Base-by-base conservation (phyloP, 2,113 vertebrate species). In the Trichechus manatus region DNA sequence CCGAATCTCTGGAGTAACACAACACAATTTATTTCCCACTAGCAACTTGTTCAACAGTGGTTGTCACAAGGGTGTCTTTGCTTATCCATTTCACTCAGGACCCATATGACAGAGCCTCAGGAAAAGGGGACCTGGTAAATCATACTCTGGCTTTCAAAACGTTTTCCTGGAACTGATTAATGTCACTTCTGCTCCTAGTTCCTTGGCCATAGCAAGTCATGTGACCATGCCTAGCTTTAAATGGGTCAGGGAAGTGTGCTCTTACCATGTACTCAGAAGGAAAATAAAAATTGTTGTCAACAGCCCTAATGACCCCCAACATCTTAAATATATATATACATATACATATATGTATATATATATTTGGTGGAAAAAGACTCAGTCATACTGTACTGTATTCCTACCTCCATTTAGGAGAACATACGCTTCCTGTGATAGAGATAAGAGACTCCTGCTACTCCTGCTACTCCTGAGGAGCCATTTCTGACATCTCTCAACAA, bases 141-240 rank as follows among this genome's bases (percentile, higher is more conserved):
- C 68, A 47, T 13, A 19, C 20, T 11, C 56, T 82, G 83, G n/a
- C 31, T 98, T 97, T 98, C 97, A 59, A 84, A 96, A 97, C 93
- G 97, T 96, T 93, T 91, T 36, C 97, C 96, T 88, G 33, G 68
- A 59, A 59, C 31, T 14, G 61, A 78, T 59, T 61, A 47, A 50
- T 39, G 39, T 84, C 23, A 39, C 9, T 72, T 70, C 39, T 61
- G 25, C 29, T 89, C 80, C 63, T 22, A 50, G 63, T 89, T 89
- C 70, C 33, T 84, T 42, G 25, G 72, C 50, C 36, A 50, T 9
- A 70, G 70, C 61, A 70, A 78, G 83, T 68, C 83, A 68, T 36
- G 5, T 59, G 47, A 23, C 29, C 36, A 19, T 70, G 74, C 44
- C 47, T 64, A 77, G 20, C 31, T 61, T 68, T 36, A 33, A 19